Evolutionary conservation across 2,888 invertebrate genomes (phyloP), one percentile per base, ranked within the genome.

Genomic region (Phengaris arion): DNA sequence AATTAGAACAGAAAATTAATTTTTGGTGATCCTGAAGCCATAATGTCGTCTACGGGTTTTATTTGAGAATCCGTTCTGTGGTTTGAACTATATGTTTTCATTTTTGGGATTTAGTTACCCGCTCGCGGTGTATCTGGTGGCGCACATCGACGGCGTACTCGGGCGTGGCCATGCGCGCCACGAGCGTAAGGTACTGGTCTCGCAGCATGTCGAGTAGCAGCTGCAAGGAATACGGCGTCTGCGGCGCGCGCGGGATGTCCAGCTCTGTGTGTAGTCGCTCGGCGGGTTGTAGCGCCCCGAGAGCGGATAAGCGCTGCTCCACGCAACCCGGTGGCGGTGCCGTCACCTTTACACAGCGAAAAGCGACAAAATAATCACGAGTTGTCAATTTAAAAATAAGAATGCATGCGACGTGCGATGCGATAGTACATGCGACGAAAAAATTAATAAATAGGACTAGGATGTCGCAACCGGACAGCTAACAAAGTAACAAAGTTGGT

Each of bases 271-370:
- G 98, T 78, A 96, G 94, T 35, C 90, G 87, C 72, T 94, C 92
- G 46, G 94, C 89, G 77, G 96, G 94, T 85, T 95, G 95, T 84
- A 95, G 94, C 75, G 95, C 94, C 68, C 97, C 96, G 75, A 98
- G 92, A 69, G 97, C 96, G 5, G 98, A 97, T 77, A 98, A 92
- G 81, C 98, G 97, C 87, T 98, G 98, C 89, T 98, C 98, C 77
- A 98, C 97, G 86, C 98, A 98, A 75, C 98, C 98, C 10, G 98
- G 98, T 72, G 98, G 98, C 52, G 98, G 97, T 59, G 97, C 97
- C 79, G 96, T 94, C 87, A 91, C 92, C 93, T 93, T 82, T 48
- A n/a, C 35, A 2, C 15, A 7, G n/a, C 15, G 22, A 59, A 15
- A 2, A 12, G 8, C 4, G 22, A 48, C 3, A 48, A 8, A 8